Conservation (phyloP, 1,140 invertebrate genomes). For the Drosophila ogumai region DNA sequence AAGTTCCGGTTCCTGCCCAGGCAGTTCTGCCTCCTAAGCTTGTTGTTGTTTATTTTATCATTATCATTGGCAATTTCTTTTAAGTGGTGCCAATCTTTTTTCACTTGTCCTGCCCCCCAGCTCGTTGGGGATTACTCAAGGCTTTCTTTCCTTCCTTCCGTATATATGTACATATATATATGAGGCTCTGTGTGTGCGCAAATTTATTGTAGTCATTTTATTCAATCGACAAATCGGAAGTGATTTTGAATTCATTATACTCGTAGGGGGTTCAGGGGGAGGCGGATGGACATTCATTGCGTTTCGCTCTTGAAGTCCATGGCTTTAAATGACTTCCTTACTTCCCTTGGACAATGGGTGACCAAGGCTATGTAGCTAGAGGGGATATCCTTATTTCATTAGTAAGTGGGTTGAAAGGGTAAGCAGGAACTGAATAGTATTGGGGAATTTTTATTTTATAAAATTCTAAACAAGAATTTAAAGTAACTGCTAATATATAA, state of each 20-base stretch:
- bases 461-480: no score
- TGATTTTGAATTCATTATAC: constrained; percentile 81
- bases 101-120: constrained; percentile 71
- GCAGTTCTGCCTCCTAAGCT: constrained; percentile 25
- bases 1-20: constrained; percentile 36
- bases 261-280: constrained; percentile 17
- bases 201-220: constrained; percentile 84
- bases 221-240: constrained; percentile 85
- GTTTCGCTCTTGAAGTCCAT: constrained; percentile 14
- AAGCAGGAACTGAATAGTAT: no score
- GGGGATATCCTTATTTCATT: constrained; percentile 12
- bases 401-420: background rate
- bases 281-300: constrained; percentile 19
- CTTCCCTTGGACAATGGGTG: background rate
- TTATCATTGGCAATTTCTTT: constrained; percentile 81
- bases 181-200: constrained; percentile 47
- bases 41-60: constrained; percentile 80
- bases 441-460: background rate
- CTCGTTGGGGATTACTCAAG: constrained; percentile 68
- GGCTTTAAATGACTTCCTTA: constrained; percentile 28
- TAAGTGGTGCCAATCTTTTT: constrained; percentile 84
- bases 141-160: background rate
- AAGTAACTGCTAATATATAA: no score
- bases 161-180: background rate
- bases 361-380: no score